phyloP scores from a whole-genome alignment of 2,888 invertebrate genomes.

The Phalera bucephala region DNA sequence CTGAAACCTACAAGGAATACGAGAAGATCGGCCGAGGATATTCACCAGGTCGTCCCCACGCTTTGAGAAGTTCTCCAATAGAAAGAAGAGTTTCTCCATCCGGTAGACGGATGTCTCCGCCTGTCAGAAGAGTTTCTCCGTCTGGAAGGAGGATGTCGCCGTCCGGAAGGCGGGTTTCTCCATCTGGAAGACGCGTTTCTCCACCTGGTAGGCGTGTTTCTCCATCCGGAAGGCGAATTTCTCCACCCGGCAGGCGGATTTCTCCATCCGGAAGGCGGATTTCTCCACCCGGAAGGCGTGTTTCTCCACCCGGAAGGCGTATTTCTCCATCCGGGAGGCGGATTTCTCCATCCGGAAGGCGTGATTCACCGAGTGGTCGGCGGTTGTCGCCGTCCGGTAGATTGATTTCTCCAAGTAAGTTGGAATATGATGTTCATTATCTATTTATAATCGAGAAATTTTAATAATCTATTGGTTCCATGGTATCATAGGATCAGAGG shows the following conservation, averaged over 20 bases:
- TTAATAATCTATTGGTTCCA: too few species aligned
- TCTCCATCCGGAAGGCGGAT: slow-evolving; percentile 23
- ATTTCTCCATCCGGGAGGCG: slow-evolving; percentile 24
- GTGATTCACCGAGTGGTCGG: slow-evolving; percentile 8
- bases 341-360: slow-evolving; percentile 14
- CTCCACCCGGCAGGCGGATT: slow-evolving; percentile 22
- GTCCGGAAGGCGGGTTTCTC: slow-evolving; percentile 19
- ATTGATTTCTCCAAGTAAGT: slow-evolving; percentile 29
- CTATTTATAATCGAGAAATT: too few species aligned
- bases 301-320: slow-evolving; percentile 27
- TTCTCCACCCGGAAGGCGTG: slow-evolving; percentile 21
- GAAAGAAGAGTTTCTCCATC: slow-evolving; percentile 18
- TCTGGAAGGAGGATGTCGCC: slow-evolving; percentile 23
- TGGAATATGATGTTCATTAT: too few species aligned
- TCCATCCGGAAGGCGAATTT: slow-evolving; percentile 24
- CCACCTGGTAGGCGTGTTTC: slow-evolving; percentile 27
- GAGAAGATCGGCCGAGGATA: slow-evolving; percentile 23
- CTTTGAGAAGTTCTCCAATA: slow-evolving; percentile 8
- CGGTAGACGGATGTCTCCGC: slow-evolving; percentile 22
- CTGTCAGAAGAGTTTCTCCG: slow-evolving; percentile 18
- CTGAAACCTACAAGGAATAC: slow-evolving; percentile 29
- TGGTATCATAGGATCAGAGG: too few species aligned
- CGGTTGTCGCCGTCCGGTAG: slow-evolving; percentile 16
- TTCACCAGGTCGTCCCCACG: slow-evolving; percentile 15
- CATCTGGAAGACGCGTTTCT: slow-evolving; percentile 21